Base-by-base conservation (phyloP, 2,113 vertebrate species). In the Equus przewalskii region DNA sequence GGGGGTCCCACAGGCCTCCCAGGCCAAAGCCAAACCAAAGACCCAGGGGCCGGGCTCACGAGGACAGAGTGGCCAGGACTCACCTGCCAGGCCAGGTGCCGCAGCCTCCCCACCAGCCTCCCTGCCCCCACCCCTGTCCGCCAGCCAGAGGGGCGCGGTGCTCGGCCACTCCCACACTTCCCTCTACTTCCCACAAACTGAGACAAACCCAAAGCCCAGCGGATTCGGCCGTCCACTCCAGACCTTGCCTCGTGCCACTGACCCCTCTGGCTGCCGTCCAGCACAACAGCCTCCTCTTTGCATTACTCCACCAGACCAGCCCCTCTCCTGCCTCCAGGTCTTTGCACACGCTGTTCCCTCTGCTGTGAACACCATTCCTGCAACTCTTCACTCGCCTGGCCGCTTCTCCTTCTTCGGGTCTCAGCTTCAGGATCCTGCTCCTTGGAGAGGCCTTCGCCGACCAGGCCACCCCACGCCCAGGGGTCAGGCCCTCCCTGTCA, bases 391-490 rank as follows among this genome's bases (percentile, higher is more conserved):
- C 30, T 21, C 51, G 58, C 64, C 65, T 26, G 28, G 44, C 7
- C 14, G 0, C 56, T 28, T 21, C 28, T 33, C 24, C 51, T 62
- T 72, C 60, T 54, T 72, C 60, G 15, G 41, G 14, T 51, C 84
- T 70, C 28, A 54, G 9, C 58, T 54, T n/a, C 28, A 22, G 28
- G 44, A 36, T 26, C 36, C 13, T 2, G 10, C 46, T 86, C 75
- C 21, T 44, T 4, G 7, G 24, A 44, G 19, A 51, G 21, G 7
- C 46, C 75, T 67, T 41, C 0, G 8, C 60, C 1, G 0, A 15
- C 15, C 62, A 30, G 1, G 46, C 6, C 3, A 18, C 6, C 15
- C 7, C 36, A 7, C 0, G 12, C 8, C n/a, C 24, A 36, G 81
- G 51, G 3, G 24, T 12, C 41, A 30, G 76, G 64, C 67, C 60